Conservation (phyloP, 2,797 vertebrate genomes). For the Luscinia luscinia region DNA sequence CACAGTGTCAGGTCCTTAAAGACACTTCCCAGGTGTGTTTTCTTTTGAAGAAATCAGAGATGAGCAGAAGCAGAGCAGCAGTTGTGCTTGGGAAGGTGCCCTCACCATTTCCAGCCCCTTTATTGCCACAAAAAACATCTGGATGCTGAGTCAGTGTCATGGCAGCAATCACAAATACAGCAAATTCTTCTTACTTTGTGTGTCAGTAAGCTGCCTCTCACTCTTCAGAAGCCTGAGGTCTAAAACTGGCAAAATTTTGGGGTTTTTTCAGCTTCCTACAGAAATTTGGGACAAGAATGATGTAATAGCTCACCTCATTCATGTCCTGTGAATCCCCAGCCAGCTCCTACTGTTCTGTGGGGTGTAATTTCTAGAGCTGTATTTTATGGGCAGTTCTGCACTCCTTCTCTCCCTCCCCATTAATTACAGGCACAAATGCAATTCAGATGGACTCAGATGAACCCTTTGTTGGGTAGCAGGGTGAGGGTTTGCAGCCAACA, state of each 20-base stretch:
- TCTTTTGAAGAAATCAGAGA: rapidly evolving
- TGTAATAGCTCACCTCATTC: not conserved
- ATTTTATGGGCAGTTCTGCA: slow-evolving; percentile 1
- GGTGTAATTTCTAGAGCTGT: not conserved
- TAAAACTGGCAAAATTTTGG: not conserved
- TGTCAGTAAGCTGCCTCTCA: not conserved
- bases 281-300: not conserved
- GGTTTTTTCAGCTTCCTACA: not conserved
- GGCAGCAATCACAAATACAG: not conserved
- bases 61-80: not conserved
- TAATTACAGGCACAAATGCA: slow-evolving; percentile 3
- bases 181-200: not conserved
- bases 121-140: not conserved
- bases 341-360: not conserved
- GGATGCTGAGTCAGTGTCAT: not conserved
- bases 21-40: not conserved
- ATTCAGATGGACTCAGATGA: not conserved
- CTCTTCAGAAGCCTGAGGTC: not conserved
- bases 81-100: rapidly evolving
- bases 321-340: not conserved
- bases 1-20: not conserved
- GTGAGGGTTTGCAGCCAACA: not conserved
- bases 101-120: rapidly evolving
- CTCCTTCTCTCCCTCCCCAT: not conserved
- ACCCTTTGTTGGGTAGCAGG: not conserved